Evolutionary conservation across 2,113 vertebrate species (phyloP).

Genomic region (Bujurquina vittata): DNA sequence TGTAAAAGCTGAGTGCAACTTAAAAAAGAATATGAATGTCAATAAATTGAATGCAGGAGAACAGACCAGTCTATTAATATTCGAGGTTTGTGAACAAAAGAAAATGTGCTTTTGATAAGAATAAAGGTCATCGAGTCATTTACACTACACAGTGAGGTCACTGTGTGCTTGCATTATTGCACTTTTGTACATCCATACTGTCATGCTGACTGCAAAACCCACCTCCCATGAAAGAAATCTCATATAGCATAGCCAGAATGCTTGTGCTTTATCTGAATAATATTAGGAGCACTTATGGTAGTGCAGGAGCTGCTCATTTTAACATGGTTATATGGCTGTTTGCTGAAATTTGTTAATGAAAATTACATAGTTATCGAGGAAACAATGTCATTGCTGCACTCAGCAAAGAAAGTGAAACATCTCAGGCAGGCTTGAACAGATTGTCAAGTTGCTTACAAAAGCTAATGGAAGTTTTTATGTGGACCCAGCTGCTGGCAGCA

Average conservation of each 20-base stretch:
- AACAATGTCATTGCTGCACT: neutral
- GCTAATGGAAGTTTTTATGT: conserved; percentile 2
- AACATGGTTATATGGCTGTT: neutral
- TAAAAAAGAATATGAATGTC: conserved; percentile 25
- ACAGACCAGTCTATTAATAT: neutral
- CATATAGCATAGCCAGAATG: neutral
- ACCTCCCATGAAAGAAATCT: neutral
- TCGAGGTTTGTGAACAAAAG: neutral
- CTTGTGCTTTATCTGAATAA: neutral
- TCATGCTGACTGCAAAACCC: neutral
- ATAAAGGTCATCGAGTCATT: neutral
- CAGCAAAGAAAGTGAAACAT: neutral
- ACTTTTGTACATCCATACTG: neutral
- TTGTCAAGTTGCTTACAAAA: neutral
- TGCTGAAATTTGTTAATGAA: neutral
- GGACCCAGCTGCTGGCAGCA: neutral
- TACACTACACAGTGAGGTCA: rapidly evolving
- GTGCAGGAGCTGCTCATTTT: neutral
- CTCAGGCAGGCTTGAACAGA: neutral
- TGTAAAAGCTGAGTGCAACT: neutral
- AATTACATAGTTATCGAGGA: neutral
- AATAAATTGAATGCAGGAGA: conserved; percentile 18
- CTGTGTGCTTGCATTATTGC: neutral
- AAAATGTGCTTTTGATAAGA: neutral
- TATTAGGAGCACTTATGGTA: neutral